Conservation (phyloP, 2,113 vertebrate species). For the Cricetomys ansorgei region DNA sequence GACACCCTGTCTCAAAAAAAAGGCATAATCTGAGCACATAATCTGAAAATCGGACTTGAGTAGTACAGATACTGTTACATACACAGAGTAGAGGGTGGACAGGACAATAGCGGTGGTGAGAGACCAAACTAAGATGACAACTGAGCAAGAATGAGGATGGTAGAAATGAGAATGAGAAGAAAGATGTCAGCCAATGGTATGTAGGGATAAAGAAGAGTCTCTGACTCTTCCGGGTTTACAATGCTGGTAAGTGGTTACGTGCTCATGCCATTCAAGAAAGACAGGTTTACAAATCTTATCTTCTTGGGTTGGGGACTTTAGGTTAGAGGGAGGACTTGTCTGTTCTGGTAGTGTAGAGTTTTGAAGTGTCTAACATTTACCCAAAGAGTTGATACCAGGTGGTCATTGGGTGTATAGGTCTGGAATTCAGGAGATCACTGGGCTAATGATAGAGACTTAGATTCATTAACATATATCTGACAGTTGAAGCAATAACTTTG, state of each 20-base stretch:
- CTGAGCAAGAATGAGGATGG: background rate
- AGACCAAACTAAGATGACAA: background rate
- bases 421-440: background rate
- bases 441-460: background rate
- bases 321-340: background rate
- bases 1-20: background rate
- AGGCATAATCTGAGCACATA: background rate
- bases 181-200: background rate
- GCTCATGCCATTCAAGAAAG: slow-evolving; percentile 27
- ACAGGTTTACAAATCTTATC: slow-evolving; percentile 26
- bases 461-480: background rate
- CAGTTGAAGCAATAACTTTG: background rate
- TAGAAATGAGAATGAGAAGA: background rate
- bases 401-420: background rate
- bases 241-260: background rate
- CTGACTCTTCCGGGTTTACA: background rate
- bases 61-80: background rate
- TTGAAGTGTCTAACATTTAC: background rate
- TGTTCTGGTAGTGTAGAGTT: background rate
- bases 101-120: background rate
- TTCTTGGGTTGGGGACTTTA: background rate
- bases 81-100: background rate
- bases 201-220: background rate
- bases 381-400: background rate
- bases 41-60: slow-evolving; percentile 10